phyloP scores from a whole-genome alignment of 2,797 vertebrate genomes.

The Halcyon leucocephala region DNA sequence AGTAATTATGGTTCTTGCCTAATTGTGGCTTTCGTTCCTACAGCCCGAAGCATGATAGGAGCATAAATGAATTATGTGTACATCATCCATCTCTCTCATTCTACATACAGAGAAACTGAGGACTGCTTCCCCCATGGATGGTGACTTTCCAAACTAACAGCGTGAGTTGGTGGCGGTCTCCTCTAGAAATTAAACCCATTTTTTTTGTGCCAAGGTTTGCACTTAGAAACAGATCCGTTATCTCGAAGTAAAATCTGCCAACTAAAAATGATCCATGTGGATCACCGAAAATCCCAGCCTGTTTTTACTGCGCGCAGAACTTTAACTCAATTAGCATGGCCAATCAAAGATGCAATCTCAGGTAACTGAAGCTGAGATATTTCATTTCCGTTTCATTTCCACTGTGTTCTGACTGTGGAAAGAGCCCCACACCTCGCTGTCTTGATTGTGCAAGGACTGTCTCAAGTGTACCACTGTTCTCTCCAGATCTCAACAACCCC shows the following conservation, averaged over 20 bases:
- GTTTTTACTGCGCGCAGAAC: conserved; percentile 22
- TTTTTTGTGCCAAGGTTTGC: neutral
- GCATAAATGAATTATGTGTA: conserved; percentile 31
- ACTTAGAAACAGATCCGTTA: neutral
- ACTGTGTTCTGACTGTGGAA: neutral
- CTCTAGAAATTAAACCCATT: neutral
- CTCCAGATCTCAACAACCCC: neutral
- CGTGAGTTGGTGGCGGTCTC: neutral
- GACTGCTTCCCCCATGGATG: neutral
- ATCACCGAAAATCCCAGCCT: conserved; percentile 4
- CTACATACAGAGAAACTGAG: conserved; percentile 27
- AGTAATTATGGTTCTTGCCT: conserved; percentile 30
- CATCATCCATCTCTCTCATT: conserved; percentile 14
- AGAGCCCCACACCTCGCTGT: neutral
- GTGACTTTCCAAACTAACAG: neutral
- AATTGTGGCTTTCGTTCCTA: conserved; percentile 31
- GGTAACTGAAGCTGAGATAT: neutral
- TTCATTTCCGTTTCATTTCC: conserved; percentile 21
- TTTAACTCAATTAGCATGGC: neutral
- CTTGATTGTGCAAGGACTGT: neutral
- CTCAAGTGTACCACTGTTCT: neutral
- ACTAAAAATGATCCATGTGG: conserved; percentile 1
- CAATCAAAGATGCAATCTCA: neutral
- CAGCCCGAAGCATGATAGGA: conserved; percentile 32
- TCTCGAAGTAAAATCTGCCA: conserved; percentile 23